Conservation (phyloP, 1,140 invertebrate genomes). For the Leptonema lineaticorne region DNA sequence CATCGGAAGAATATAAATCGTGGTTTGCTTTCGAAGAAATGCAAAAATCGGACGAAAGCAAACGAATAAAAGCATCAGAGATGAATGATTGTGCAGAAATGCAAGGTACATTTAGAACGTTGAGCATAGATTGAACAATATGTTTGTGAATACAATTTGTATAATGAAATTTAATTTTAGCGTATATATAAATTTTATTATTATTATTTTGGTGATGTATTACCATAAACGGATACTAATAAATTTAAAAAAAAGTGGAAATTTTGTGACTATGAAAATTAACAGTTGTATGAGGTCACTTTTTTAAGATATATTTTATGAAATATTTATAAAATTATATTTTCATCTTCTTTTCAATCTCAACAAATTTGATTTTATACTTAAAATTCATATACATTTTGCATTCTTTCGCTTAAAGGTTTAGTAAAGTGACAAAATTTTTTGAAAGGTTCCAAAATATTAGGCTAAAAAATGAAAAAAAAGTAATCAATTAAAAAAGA, state of each 20-base stretch:
- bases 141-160: background rate
- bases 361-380: background rate
- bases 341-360: background rate
- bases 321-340: background rate
- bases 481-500: background rate
- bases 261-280: background rate
- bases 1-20: background rate
- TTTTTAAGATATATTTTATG: background rate
- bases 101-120: conserved; percentile 9
- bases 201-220: background rate
- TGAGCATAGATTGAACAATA: conserved; percentile 7
- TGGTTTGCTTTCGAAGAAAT: conserved; percentile 1
- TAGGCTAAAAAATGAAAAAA: conserved; percentile 2
- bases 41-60: background rate
- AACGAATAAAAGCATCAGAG: conserved; percentile 3
- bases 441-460: conserved; percentile 13
- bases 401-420: conserved; percentile 14
- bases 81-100: conserved; percentile 11
- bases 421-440: conserved; percentile 18
- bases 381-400: background rate
- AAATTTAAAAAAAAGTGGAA: background rate
- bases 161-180: background rate
- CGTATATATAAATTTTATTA: background rate
- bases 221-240: background rate
- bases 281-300: background rate